Percentiles rank a stretch among this genome's conserved stretches.
Evolutionary conservation across 2,888 invertebrate genomes (phyloP).

Genomic region (Melanostoma scalare): DNA sequence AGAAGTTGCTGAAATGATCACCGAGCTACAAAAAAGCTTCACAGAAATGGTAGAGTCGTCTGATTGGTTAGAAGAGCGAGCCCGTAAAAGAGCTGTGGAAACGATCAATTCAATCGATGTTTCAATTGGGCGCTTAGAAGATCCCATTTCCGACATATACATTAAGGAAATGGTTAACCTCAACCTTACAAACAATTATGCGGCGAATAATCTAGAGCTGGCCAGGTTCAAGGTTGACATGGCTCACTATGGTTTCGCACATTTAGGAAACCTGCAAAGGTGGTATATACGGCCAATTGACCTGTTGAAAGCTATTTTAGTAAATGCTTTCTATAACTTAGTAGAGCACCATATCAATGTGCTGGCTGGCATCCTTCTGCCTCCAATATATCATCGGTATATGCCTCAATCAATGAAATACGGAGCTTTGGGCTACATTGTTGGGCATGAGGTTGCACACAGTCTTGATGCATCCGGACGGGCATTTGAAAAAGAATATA

Average conservation of each 20-base stretch:
- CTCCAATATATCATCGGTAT: constrained; percentile 76
- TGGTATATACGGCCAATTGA: constrained; percentile 74
- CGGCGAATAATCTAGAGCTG: constrained; percentile 75
- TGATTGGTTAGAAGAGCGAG: constrained; percentile 77
- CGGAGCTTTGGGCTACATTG: constrained; percentile 78
- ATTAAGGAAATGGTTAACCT: constrained; percentile 75
- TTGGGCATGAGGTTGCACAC: constrained; percentile 79
- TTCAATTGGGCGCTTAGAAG: constrained; percentile 75
- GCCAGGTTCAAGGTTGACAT: constrained; percentile 72
- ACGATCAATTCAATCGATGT: constrained; percentile 54
- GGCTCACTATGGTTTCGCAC: constrained; percentile 75
- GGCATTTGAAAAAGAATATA: constrained; percentile 75
- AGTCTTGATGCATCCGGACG: constrained; percentile 76
- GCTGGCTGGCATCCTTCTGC: constrained; percentile 78
- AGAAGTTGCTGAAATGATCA: constrained; percentile 75
- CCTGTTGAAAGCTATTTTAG: constrained; percentile 76
- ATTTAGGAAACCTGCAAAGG: constrained; percentile 56
- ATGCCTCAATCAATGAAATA: constrained; percentile 79
- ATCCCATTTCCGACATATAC: constrained; percentile 74
- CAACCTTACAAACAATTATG: constrained; percentile 73
- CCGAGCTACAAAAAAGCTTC: constrained; percentile 76
- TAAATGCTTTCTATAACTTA: constrained; percentile 78
- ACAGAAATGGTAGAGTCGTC: constrained; percentile 74
- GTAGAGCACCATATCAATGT: constrained; percentile 78
- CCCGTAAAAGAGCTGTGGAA: constrained; percentile 77